These are phyloP conservation scores for Pseudomyrmex pallidus DNA, from an alignment of 1,140 invertebrate genomes.

Conservation along the genomic window DNA sequence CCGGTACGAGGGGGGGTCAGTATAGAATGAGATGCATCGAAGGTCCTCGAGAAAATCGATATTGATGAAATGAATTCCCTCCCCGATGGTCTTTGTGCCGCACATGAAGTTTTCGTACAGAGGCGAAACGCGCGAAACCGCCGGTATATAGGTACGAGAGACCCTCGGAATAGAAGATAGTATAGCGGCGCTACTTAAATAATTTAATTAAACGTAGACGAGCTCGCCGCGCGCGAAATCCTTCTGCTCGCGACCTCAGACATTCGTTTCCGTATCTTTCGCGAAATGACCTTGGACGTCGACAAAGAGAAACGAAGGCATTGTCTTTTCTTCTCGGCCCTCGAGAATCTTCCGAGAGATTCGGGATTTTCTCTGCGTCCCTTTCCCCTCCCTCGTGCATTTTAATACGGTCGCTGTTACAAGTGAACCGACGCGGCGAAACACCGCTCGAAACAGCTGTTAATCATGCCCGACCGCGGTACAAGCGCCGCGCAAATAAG, in stretches of 20 bases:
- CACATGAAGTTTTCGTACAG: conserved; percentile 56
- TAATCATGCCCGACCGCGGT: conserved; percentile 67
- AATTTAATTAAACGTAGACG: conserved; percentile 40
- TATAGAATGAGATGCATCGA: conserved; percentile 14
- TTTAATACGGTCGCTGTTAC: conserved; percentile 68
- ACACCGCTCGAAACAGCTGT: conserved; percentile 62
- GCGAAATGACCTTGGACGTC: conserved; percentile 34
- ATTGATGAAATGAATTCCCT: conserved; percentile 52
- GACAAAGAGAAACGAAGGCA: neutral
- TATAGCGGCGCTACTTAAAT: conserved; percentile 33
- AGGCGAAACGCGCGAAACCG: conserved; percentile 24
- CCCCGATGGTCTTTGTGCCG: conserved; percentile 36
- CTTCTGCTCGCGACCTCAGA: conserved; percentile 8
- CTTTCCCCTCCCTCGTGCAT: conserved; percentile 26
- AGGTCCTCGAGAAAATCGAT: conserved; percentile 57
- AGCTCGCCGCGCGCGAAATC: conserved; percentile 28
- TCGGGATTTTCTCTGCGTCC: neutral
- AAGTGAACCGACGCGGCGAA: conserved; percentile 65
- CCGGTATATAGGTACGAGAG: neutral
- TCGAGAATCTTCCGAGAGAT: neutral
- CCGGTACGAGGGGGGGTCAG: too few species aligned
- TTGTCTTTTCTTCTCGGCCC: neutral
- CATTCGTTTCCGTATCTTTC: neutral
- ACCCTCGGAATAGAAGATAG: neutral
- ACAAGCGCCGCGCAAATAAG: conserved; percentile 64